These are phyloP conservation scores for Pectinophora gossypiella DNA, from an alignment of 1,140 invertebrate genomes.

Conservation along the genomic window DNA sequence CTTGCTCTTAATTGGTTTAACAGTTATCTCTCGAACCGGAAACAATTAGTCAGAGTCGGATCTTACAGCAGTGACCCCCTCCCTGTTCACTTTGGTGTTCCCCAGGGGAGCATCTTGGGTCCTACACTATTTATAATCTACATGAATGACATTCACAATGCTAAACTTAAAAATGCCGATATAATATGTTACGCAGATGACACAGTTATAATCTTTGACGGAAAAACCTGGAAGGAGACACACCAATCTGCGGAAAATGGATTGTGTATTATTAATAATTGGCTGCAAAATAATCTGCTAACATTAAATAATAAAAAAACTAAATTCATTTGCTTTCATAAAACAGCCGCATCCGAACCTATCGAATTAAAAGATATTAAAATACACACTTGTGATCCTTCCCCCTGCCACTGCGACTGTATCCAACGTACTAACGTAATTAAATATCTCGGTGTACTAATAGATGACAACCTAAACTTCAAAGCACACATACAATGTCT, in stretches of 20 bases:
- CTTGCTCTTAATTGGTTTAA: too few relatives aligned
- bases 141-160: neutral
- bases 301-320: neutral
- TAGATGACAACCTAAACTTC: neutral
- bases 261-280: neutral
- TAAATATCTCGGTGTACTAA: neutral
- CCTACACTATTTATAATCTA: neutral
- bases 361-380: neutral
- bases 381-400: neutral
- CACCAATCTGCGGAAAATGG: neutral
- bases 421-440: neutral
- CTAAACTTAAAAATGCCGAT: neutral
- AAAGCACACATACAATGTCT: neutral
- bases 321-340: too few relatives aligned
- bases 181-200: neutral
- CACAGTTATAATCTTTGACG: neutral
- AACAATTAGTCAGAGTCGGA: neutral
- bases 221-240: neutral
- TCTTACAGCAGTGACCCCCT: neutral
- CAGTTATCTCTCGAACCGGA: neutral
- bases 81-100: neutral
- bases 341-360: neutral
- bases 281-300: neutral
- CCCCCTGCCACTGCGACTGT: neutral
- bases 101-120: neutral